Base-by-base conservation (phyloP, 2,797 vertebrate genomes). In the Micropoecilia bifurca region DNA sequence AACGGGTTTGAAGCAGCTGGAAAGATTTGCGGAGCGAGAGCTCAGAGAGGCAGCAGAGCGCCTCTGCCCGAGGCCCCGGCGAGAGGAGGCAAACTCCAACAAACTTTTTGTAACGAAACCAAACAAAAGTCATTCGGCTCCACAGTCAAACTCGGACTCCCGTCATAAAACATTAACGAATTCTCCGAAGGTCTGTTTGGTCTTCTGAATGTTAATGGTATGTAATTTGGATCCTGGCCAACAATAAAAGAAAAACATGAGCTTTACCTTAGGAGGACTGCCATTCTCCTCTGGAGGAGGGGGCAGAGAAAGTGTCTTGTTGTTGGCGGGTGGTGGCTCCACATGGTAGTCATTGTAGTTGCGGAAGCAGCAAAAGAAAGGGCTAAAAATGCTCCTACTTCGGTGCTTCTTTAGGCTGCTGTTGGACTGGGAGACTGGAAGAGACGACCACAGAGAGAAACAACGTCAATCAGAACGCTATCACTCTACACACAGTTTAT, bases 291-390 rank as follows among this genome's bases (percentile, higher is more conserved):
- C 98, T 81, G 97, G 96, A 87, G 96, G 93, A 3, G 97, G 96
- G 78, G 97, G 96, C 83, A 97, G 96, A 90, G 95, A 94, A 80
- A 95, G 94, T 77, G 95, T 95, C 89, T 97, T 97, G 94, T 95
- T 96, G 88, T 97, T 97, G 93, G 95, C 86, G 47, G 96, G 91
- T 9, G 97, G 96, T 55, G 96, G 92, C 78, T 99, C 98, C 88
- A 95, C 97, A 95, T 97, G 96, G 91, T 98, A 98, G 92, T 97
- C 98, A 97, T 97, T 96, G 93, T 99, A 98, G 95, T 97, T 97
- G 74, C 98, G 97, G 95, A 99, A 99, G 95, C 98, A 99, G 96
- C 98, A 99, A 95, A 99, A 98, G 94, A 99, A 98, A 75, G 98
- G 98, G 94, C 97, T 99, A 93, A 99, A 98, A 95, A 99, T 97